Evolutionary conservation across 2,113 vertebrate genomes (phyloP), one percentile per base, ranked within the genome.

Genomic region (Istiophorus platypterus): DNA sequence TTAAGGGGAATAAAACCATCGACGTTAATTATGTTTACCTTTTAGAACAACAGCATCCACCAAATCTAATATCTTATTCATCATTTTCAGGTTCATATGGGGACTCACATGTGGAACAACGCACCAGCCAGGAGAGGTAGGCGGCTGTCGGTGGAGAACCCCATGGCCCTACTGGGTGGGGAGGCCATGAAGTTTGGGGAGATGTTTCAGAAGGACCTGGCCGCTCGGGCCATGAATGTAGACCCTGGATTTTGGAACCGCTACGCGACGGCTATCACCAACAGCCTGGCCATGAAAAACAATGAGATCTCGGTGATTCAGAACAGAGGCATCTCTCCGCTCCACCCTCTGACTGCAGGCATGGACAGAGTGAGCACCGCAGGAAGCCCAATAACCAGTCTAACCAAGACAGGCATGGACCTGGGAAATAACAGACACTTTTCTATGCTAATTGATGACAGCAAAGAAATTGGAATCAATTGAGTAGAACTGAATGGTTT

Each of bases 261-360:
- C 51, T 99, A 99, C 1, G 97, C 98, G 0, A 96, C 97, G 22
- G 98, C 98, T 54, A 97, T 99, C 92, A 98, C 97, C 73, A 98
- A 97, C 0, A 96, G 98, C 80, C 95, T 99, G 80, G 96, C 97
- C 77, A 96, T 98, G 95, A 99, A 99, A 94, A 99, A 97, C 96
- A 99, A 99, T 56, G 98, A 99, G 95, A 99, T 99, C 91, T 99
- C 98, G 10, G 98, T 99, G 93, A 99, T 99, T 93, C 98, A 99
- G 94, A 99, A 98, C 0, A 96, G 98, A 86, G 96, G 97, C 84
- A 92, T 99, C 73, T 93, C 97, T 76, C 97, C 96, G 90, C 96
- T 98, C 81, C 97, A 97, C 31, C 95, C 97, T 78, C 96, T 99
- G 88, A 90, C 95, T 0, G 74, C 95, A 42, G 95, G 95, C 91